Conservation (phyloP, 2,113 vertebrate species). For the Vidua chalybeata region DNA sequence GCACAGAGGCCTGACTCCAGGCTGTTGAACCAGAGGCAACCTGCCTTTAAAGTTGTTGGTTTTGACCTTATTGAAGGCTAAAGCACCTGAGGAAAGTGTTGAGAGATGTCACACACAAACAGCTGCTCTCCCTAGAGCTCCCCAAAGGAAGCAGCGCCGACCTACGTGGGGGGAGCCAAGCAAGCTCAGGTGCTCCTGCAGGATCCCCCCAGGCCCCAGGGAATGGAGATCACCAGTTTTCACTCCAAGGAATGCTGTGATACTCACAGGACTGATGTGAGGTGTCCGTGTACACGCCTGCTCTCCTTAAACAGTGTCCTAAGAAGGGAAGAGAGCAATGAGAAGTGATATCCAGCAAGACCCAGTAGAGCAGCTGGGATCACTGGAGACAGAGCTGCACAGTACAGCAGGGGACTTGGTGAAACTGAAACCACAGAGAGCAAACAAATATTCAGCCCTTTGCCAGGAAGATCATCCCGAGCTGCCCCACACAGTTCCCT, state of each 20-base stretch:
- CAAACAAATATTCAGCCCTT: background rate
- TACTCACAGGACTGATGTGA: slow-evolving; percentile 83
- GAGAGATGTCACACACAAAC: background rate
- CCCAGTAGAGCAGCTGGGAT: slow-evolving; percentile 63
- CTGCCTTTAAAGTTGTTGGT: background rate
- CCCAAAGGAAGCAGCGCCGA: background rate
- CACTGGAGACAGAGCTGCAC: slow-evolving; percentile 57
- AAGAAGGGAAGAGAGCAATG: slow-evolving; percentile 55
- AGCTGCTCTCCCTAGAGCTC: background rate
- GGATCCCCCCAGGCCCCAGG: slow-evolving; percentile 42
- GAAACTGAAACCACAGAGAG: background rate
- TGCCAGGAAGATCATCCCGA: background rate
- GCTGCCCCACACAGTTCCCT: background rate
- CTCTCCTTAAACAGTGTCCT: slow-evolving; percentile 87
- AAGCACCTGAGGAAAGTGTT: background rate
- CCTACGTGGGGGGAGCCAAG: background rate
- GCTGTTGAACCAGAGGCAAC: background rate
- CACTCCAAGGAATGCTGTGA: slow-evolving; percentile 41
- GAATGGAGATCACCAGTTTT: slow-evolving; percentile 32
- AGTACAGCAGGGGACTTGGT: slow-evolving; percentile 15
- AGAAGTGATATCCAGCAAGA: slow-evolving; percentile 51
- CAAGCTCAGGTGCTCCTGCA: slow-evolving; percentile 33
- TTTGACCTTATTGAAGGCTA: background rate
- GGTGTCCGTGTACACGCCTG: slow-evolving; percentile 78
- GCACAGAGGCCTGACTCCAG: background rate